Evolutionary conservation across 2,888 invertebrate genomes (phyloP).

Genomic region (Spisula subtruncata): DNA sequence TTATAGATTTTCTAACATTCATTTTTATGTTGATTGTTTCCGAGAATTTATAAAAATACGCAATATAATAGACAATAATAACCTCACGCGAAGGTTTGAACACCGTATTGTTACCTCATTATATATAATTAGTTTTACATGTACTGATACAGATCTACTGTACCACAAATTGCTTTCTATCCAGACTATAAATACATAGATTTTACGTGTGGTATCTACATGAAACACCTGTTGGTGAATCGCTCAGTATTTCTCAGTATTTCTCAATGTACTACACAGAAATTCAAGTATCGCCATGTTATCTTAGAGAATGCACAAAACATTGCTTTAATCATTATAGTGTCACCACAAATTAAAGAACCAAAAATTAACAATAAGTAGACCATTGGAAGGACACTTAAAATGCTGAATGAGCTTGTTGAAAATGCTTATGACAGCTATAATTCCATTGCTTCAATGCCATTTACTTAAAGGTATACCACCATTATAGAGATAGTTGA

Average conservation of each 20-base stretch:
- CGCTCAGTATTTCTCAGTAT: slow-evolving; percentile 3
- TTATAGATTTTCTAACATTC: neutral
- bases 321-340: too few relatives aligned
- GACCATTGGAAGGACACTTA: too few relatives aligned
- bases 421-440: too few relatives aligned
- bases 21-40: neutral
- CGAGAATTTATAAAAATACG: neutral
- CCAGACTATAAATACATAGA: neutral
- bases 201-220: neutral
- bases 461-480: too few relatives aligned
- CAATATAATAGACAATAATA: neutral
- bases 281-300: neutral
- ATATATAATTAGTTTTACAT: slow-evolving; percentile 17
- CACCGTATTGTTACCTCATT: neutral
- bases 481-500: too few relatives aligned
- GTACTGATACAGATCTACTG: slow-evolving; percentile 13
- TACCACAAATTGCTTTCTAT: slow-evolving; percentile 6
- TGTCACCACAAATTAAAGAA: too few relatives aligned
- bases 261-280: neutral
- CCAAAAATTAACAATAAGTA: too few relatives aligned
- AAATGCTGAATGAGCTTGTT: too few relatives aligned
- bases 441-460: too few relatives aligned
- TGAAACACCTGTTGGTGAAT: neutral
- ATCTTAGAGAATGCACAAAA: neutral
- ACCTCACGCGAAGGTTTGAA: neutral